Evolutionary conservation across 2,113 vertebrate genomes (phyloP).

Genomic region (Macrotis lagotis): DNA sequence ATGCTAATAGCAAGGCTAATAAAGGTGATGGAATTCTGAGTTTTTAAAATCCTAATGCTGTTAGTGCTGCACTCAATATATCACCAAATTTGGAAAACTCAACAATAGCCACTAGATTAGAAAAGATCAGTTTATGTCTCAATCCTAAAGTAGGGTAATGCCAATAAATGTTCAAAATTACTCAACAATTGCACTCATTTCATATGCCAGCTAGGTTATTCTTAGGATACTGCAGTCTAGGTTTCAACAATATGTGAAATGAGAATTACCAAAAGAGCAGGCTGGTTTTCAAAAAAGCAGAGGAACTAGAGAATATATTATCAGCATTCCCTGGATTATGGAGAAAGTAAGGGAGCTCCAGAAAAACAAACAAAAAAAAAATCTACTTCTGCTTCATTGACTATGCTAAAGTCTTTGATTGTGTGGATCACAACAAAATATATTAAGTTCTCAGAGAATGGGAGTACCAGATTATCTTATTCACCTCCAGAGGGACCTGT

Average conservation of each 20-base stretch:
- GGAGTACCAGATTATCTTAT: not conserved
- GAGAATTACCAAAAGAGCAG: too few species aligned
- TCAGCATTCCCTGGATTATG: not conserved
- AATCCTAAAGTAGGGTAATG: not conserved
- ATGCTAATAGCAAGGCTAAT: not conserved
- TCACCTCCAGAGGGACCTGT: not conserved
- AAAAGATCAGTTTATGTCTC: not conserved
- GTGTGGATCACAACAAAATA: not conserved
- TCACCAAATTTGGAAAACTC: not conserved
- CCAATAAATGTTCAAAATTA: not conserved
- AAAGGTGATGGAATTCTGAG: not conserved
- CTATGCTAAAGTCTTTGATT: not conserved
- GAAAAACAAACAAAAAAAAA: too few species aligned
- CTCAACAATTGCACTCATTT: not conserved
- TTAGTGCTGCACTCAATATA: not conserved
- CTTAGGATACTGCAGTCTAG: not conserved
- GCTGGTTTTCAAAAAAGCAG: not conserved
- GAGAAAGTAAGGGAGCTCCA: not conserved
- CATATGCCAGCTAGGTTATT: not conserved
- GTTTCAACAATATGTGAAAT: not conserved
- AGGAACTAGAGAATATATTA: not conserved
- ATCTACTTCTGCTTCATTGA: not conserved
- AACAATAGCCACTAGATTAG: not conserved
- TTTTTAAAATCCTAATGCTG: not conserved
- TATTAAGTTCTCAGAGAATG: too few species aligned